Base-by-base conservation (phyloP, 2,797 vertebrate genomes). In the Ptychadena robeensis region DNA sequence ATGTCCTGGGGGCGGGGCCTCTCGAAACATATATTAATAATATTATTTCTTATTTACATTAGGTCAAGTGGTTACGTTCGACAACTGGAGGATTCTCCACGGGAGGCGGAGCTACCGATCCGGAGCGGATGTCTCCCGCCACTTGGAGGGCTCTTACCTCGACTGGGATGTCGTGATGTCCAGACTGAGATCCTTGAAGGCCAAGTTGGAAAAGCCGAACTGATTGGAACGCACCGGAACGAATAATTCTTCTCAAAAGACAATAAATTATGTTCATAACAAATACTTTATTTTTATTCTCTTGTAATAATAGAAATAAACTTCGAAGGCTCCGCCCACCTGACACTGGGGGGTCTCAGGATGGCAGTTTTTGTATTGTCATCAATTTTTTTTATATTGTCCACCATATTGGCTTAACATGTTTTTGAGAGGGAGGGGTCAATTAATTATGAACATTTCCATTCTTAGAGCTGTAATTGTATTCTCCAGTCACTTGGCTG, bases 91-190 rank as follows among this genome's bases (percentile, higher is more conserved):
- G 0, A 88, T 98, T 86, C 94, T 99, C 11, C 98, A 98, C 0
- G 94, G 96, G 0, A 93, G 96, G 0, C 92, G 75, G 1, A 91
- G 91, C 85, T 98, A 95, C 79, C 1, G 88, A 0, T 90, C 94
- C 0, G 80, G 82, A 8, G 40, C 86, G 0, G 87, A 86, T 22
- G 85, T 88, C 75, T 57, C 90, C 1, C 93, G 96, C 7, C 96
- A 95, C 86, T 93, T 99, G 15, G 97, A 99, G 86, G 98, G 97
- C 0, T 96, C 95, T 27, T 99, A 98, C 44, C 93, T 96, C 48
- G 96, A 98, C 89, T 99, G 98, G 98, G 97, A 98, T 1, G 96
- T 97, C 57, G 95, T 97, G 66, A 95, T 98, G 96, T 98, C 97
- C 3, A 94, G 96, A 79, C 93, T 99, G 53, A 91, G 94, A 76